phyloP scores from a whole-genome alignment of 2,888 invertebrate genomes.

The Sturmia bella region DNA sequence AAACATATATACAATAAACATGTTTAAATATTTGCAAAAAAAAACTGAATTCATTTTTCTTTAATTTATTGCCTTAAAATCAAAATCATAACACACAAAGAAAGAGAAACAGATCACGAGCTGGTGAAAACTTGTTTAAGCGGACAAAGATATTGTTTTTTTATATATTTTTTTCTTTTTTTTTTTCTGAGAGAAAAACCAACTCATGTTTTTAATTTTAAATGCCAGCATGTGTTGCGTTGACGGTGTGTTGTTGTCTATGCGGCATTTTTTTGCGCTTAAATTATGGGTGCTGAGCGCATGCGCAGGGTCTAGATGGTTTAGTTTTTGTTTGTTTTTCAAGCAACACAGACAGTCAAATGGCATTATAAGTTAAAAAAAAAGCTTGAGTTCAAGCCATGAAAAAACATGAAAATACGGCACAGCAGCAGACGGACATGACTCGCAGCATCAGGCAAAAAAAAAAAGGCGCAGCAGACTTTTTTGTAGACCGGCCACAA shows the following conservation, averaged over 20 bases:
- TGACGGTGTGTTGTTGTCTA: slow-evolving; percentile 13
- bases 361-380: slow-evolving; percentile 34
- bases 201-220: slow-evolving; percentile 16
- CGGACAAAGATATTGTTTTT: slow-evolving; percentile 56
- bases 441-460: slow-evolving; percentile 45
- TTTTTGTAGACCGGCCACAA: slow-evolving; percentile 38
- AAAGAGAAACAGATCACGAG: slow-evolving; percentile 50
- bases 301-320: slow-evolving; percentile 21
- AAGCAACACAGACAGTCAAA: background rate
- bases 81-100: slow-evolving; percentile 38
- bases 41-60: too few relatives aligned
- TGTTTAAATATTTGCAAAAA: too few relatives aligned
- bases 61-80: slow-evolving; percentile 10
- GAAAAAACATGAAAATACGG: slow-evolving; percentile 3
- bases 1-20: background rate
- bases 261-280: slow-evolving; percentile 14
- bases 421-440: slow-evolving; percentile 4
- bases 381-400: slow-evolving; percentile 46
- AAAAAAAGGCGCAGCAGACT: slow-evolving; percentile 46
- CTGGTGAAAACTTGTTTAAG: slow-evolving; percentile 60
- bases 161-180: too few relatives aligned
- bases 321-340: too few relatives aligned
- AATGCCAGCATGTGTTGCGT: slow-evolving; percentile 33
- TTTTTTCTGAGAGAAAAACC: background rate
- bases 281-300: slow-evolving; percentile 13